Evolutionary conservation across 1,140 invertebrate species (phyloP), one percentile per base, ranked within the genome.

Genomic region (Neoseiulus cucumeris): DNA sequence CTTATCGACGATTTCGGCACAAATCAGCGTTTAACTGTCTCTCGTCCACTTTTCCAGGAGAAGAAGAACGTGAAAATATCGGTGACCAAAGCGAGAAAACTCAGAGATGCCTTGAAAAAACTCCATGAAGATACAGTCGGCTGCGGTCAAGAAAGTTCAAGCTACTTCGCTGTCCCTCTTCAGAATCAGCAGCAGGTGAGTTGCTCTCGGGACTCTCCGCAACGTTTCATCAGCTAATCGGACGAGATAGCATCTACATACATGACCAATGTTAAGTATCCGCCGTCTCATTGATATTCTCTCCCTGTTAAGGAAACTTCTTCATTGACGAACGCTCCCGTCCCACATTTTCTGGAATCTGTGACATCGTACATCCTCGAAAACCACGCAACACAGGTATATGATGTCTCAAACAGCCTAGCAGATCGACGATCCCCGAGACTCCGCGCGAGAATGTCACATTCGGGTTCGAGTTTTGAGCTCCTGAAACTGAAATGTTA

Each of bases 1-100:
- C 42, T n/a, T 44, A 12, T 44, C n/a, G n/a, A n/a, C n/a, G n/a
- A n/a, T n/a, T n/a, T n/a, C n/a, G n/a, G n/a, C n/a, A n/a, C n/a
- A n/a, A n/a, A n/a, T n/a, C n/a, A n/a, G n/a, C n/a, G n/a, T 47
- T 7, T 47, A 17, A 47, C 17, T 28, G 4, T 47, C 33, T 39
- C 33, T 39, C 33, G n/a, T n/a, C n/a, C n/a, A 7, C 5, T 59
- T 18, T 20, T 29, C 4, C 25, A 59, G 51, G 51, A 59, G 14
- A 59, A 59, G 51, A 59, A 59, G 9, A 59, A 33, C 9, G 51
- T 59, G 51, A 59, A 59, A 25, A 59, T 59, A 59, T 59, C 51
- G 17, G 22, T 33, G 4, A 33, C 51, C 14, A 59, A 59, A 33
- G 25, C 33, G 4, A 25, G 22, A 14, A 59, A 59, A 20, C 22